A percentile compares a stretch with the other conserved stretches of the same genome.
These are phyloP conservation scores for Coelopa frigida DNA, from an alignment of 1,140 invertebrate species.

Conservation along the genomic window DNA sequence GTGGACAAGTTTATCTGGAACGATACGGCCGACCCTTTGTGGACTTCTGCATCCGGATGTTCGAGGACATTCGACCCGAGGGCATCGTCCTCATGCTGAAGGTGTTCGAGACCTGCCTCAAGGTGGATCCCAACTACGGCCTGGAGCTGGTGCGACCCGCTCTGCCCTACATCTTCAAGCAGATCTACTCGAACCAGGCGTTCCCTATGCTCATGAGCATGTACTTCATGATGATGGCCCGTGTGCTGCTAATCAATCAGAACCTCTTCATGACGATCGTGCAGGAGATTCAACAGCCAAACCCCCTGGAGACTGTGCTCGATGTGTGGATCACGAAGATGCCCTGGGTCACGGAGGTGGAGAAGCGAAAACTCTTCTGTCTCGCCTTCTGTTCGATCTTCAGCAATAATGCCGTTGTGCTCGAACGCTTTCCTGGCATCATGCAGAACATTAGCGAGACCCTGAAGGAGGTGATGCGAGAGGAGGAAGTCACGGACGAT, in stretches of 20 bases:
- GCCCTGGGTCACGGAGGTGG: conserved; percentile 65
- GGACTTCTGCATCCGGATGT: conserved; percentile 57
- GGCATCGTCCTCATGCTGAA: conserved; percentile 67
- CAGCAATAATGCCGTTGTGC: conserved; percentile 58
- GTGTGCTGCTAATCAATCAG: conserved; percentile 68
- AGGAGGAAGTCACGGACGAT: conserved; percentile 46
- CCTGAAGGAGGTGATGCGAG: conserved; percentile 76
- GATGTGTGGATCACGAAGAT: conserved; percentile 75
- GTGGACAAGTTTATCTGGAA: conserved; percentile 68
- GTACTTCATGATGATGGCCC: conserved; percentile 67
- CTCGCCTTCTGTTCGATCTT: conserved; percentile 76
- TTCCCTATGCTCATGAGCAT: conserved; percentile 66
- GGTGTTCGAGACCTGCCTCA: conserved; percentile 65
- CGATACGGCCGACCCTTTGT: conserved; percentile 63
- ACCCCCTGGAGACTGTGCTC: conserved; percentile 63
- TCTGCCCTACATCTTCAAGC: conserved; percentile 57
- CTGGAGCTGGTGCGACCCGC: conserved; percentile 59
- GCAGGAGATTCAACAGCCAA: conserved; percentile 49
- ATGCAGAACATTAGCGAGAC: conserved; percentile 73
- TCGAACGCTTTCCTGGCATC: conserved; percentile 67
- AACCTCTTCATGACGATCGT: conserved; percentile 62
- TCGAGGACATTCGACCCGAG: conserved; percentile 72
- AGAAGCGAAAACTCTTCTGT: conserved; percentile 73
- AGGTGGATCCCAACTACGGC: conserved; percentile 56
- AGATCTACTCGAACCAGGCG: conserved; percentile 58